These are phyloP conservation scores for Hypotaenidia okinawae DNA, from an alignment of 2,797 vertebrate genomes.

Conservation along the genomic window DNA sequence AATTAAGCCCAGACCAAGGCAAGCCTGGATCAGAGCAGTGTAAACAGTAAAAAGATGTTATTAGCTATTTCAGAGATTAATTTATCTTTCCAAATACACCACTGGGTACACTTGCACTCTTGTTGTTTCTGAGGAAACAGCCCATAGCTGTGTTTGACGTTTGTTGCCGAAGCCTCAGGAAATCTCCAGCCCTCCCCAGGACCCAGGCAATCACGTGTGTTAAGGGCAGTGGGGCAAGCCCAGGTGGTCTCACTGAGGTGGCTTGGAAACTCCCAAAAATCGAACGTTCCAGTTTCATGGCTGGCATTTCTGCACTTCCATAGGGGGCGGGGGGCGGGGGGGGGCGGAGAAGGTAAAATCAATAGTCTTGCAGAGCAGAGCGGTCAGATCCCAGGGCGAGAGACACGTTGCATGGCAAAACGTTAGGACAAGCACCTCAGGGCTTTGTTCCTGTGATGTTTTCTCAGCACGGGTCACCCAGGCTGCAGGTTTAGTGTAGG, in stretches of 20 bases:
- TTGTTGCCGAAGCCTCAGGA: not conserved
- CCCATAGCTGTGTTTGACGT: not conserved
- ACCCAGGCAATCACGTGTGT: not conserved
- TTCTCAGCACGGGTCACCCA: not conserved
- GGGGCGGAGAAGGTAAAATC: not conserved
- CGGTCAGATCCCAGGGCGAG: not conserved
- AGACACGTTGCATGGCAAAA: not conserved
- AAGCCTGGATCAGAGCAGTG: not conserved
- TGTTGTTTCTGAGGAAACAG: not conserved
- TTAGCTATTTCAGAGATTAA: constrained; percentile 22
- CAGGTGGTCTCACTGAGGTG: not conserved
- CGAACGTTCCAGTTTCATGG: not conserved
- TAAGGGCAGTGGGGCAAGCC: not conserved
- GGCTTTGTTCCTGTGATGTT: not conserved
- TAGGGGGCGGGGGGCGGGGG: not conserved
- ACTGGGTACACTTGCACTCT: not conserved
- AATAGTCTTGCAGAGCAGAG: not conserved
- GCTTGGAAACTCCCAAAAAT: not conserved
- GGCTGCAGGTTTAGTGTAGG: accelerated
- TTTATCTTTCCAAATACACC: not conserved
- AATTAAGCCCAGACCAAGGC: not conserved
- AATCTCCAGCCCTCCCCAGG: not conserved
- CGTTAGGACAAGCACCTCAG: not conserved
- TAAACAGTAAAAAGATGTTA: constrained; percentile 30
- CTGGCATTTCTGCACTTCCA: constrained; percentile 8